A percentile compares a stretch with the other conserved stretches of the same genome.
phyloP scores from a whole-genome alignment of 2,113 vertebrate genomes.

The Ctenomys sociabilis region DNA sequence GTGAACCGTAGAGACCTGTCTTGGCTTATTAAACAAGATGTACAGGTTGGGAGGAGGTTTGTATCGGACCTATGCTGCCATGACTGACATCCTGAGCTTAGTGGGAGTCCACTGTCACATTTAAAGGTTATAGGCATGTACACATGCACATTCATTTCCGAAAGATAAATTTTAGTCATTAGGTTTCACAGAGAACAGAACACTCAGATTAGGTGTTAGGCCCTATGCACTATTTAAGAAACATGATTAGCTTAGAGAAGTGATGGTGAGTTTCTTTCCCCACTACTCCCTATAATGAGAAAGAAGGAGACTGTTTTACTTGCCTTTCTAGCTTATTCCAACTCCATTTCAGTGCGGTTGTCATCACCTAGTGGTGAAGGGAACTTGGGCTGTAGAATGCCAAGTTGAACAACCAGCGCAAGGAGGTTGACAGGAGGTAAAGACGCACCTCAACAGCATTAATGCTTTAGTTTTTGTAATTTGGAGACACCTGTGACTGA shows the following conservation, averaged over 20 bases:
- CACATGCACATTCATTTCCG: not conserved
- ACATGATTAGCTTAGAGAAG: not conserved
- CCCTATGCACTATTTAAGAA: not conserved
- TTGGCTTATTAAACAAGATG: not conserved
- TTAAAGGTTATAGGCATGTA: not conserved
- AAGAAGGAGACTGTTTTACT: not conserved
- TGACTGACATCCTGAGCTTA: not conserved
- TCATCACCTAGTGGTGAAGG: constrained; percentile 70
- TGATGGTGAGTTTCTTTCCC: not conserved
- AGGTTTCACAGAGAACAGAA: constrained; percentile 19
- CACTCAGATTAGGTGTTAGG: not conserved
- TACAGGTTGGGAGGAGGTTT: not conserved
- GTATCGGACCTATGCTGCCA: not conserved
- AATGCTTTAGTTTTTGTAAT: not conserved
- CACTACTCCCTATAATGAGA: not conserved
- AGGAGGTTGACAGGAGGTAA: not conserved
- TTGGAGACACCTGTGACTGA: not conserved
- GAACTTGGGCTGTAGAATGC: not conserved
- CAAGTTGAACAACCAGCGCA: not conserved
- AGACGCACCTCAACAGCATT: not conserved
- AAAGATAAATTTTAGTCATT: not conserved
- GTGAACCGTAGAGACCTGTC: not conserved
- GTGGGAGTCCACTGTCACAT: not conserved
- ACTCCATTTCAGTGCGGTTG: not conserved
- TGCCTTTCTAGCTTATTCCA: not conserved